Percentiles rank a stretch among this genome's conserved stretches.
phyloP scores from a whole-genome alignment of 2,888 invertebrate species.

The Pollenia griseotomentosa region DNA sequence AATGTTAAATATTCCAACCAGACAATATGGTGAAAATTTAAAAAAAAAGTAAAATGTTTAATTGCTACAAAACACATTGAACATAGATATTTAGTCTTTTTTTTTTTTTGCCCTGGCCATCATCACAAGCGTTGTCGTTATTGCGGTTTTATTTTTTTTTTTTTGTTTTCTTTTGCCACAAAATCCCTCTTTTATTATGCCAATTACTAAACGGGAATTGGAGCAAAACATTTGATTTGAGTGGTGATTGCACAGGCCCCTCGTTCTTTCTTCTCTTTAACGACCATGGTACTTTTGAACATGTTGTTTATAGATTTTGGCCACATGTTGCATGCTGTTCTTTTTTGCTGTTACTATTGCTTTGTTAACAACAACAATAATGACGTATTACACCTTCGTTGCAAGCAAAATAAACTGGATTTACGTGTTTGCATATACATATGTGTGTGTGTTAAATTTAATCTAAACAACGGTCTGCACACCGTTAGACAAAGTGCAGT shows the following conservation, averaged over 20 bases:
- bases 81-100: background rate
- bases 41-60: slow-evolving; percentile 25
- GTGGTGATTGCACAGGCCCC: slow-evolving; percentile 16
- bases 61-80: slow-evolving; percentile 21
- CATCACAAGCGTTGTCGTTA: background rate
- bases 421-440: slow-evolving; percentile 5
- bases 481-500: slow-evolving; percentile 58
- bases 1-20: slow-evolving; percentile 15
- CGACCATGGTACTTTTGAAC: background rate
- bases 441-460: slow-evolving; percentile 8
- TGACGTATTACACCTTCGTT: slow-evolving; percentile 62
- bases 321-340: slow-evolving; percentile 68
- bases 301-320: slow-evolving; percentile 56
- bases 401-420: slow-evolving; percentile 48
- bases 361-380: slow-evolving; percentile 34
- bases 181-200: slow-evolving; percentile 32
- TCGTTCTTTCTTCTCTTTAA: background rate
- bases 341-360: background rate
- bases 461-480: slow-evolving; percentile 43
- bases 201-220: slow-evolving; percentile 55
- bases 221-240: slow-evolving; percentile 57
- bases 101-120: slow-evolving; percentile 14
- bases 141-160: slow-evolving; percentile 2
- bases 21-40: slow-evolving; percentile 33
- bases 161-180: background rate